Percentiles rank a stretch among this genome's conserved stretches.
Evolutionary conservation across 2,888 invertebrate genomes (phyloP).

Genomic region (Boloria selene): DNA sequence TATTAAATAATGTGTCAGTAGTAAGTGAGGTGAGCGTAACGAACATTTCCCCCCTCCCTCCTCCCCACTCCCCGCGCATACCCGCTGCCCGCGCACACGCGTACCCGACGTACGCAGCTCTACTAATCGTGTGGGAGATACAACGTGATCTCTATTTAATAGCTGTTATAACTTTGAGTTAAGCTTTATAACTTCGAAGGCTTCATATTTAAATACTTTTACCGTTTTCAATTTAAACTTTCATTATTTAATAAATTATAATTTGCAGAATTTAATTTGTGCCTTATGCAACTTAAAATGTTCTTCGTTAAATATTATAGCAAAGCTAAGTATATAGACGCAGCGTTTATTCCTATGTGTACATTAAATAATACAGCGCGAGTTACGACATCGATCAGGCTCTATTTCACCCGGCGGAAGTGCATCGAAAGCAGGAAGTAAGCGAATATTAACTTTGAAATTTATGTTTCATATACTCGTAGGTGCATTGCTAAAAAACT

Average conservation of each 20-base stretch:
- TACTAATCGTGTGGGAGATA: conserved; percentile 12
- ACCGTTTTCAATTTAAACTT: conserved; percentile 3
- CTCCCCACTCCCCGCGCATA: no score
- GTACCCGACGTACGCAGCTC: neutral
- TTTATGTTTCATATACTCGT: conserved; percentile 10
- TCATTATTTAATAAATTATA: neutral
- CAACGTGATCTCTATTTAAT: conserved; percentile 21
- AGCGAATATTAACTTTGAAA: conserved; percentile 22
- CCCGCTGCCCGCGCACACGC: no score
- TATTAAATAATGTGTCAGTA: conserved; percentile 17
- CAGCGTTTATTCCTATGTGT: neutral
- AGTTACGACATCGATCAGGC: conserved; percentile 20
- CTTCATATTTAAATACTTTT: conserved; percentile 14
- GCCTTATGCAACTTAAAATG: no score
- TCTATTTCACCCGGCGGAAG: conserved; percentile 22
- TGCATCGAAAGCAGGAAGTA: conserved; percentile 22
- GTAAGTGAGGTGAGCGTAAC: conserved; percentile 3
- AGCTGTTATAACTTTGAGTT: conserved; percentile 14
- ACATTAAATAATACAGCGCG: neutral
- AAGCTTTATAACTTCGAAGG: conserved; percentile 14
- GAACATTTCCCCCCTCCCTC: no score
- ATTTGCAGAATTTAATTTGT: no score
- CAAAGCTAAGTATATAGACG: neutral
- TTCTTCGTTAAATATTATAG: neutral
- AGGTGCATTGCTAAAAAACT: conserved; percentile 15